Evolutionary conservation across 2,113 vertebrate species (phyloP).

Genomic region (Anolis carolinensis): DNA sequence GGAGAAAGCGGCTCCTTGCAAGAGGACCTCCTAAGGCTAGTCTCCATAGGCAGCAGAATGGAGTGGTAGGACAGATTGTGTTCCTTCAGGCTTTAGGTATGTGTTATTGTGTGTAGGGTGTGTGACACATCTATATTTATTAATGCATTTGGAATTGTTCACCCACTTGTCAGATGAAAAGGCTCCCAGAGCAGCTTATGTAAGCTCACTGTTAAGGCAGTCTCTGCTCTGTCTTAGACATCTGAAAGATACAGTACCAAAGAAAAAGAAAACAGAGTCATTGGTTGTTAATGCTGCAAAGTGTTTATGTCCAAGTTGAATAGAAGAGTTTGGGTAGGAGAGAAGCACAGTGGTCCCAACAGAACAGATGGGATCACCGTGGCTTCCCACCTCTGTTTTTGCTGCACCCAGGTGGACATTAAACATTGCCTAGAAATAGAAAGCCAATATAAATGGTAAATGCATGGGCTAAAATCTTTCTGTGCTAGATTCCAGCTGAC

Average conservation of each 20-base stretch:
- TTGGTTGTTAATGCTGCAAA: not conserved
- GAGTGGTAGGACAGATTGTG: too few relatives aligned
- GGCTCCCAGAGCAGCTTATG: not conserved
- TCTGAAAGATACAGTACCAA: not conserved
- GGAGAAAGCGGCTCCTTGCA: not conserved
- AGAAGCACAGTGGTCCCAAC: not conserved
- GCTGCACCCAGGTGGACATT: not conserved
- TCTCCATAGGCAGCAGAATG: not conserved
- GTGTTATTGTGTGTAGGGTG: too few relatives aligned
- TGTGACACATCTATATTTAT: not conserved
- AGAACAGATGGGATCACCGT: not conserved
- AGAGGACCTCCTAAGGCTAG: too few relatives aligned
- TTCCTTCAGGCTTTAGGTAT: not conserved
- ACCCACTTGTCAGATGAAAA: not conserved
- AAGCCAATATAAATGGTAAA: not conserved
- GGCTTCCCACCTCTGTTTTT: not conserved
- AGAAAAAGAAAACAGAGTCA: not conserved
- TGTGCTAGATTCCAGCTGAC: not conserved
- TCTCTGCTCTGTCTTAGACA: too few relatives aligned
- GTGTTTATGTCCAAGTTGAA: not conserved
- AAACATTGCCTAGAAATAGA: not conserved
- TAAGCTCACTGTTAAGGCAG: not conserved
- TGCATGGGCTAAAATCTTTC: not conserved
- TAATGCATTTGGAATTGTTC: not conserved
- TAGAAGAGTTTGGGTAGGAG: not conserved